Evolutionary conservation across 2,888 invertebrate species (phyloP), one percentile per base, ranked within the genome.

Genomic region (Pyrocoelia pectoralis): DNA sequence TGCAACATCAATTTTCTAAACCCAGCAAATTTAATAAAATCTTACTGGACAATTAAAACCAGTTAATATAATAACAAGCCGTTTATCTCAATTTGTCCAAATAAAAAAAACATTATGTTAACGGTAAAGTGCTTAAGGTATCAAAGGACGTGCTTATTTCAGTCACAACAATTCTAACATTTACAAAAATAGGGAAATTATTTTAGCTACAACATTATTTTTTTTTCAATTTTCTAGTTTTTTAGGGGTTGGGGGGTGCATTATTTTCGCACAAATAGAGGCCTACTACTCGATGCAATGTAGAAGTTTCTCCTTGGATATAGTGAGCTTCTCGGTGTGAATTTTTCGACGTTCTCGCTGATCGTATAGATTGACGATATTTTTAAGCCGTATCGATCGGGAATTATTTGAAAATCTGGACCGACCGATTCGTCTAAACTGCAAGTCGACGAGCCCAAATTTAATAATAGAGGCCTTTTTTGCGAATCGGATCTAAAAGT

Each of bases 371-470:
- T 79, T 14, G 86, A 85, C 54, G 86, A 84, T 62, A 86, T 84
- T 73, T 83, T 84, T 6, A 86, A 76, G 40, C 86, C 86, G 64
- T 83, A 84, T 74, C 84, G 84, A 69, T 83, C 82, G 38, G 85
- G 84, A 50, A 85, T 83, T 49, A 85, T 84, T 73, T 76, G 72
- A 59, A 77, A 74, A 66, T 77, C 76, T 17, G 75, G 70, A 50
- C 73, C 69, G 29, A 65, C 68, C 29, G 67, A 67, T 49, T 67
- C 61, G 51, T 66, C 60, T 17, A 66, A 67, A 65, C 66, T 69
- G 61, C 62, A 53, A 1, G 41, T 65, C 14, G 59, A 66, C 10
- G 69, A 65, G 6, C 69, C 66, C 9, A 71, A 51, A 52, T 74
- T 72, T 63, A 82, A 71, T 28, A 82, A 70, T 54, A 83, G 70